phyloP scores from a whole-genome alignment of 2,797 vertebrate species.

The Poecile montanus region DNA sequence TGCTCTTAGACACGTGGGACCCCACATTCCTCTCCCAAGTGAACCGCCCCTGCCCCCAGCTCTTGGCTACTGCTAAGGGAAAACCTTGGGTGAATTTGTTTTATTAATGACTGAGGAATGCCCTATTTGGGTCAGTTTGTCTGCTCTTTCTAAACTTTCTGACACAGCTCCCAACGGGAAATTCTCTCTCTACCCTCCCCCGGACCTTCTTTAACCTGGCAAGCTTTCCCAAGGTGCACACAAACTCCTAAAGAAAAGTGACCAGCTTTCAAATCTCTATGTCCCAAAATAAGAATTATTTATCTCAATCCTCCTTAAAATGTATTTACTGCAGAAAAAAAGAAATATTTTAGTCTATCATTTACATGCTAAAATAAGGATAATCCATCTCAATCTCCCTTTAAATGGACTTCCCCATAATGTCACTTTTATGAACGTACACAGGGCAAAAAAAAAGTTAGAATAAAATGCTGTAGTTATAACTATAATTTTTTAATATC shows the following conservation, averaged over 20 bases:
- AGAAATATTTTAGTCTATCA: conserved; percentile 26
- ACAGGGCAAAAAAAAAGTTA: background rate
- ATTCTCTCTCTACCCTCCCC: background rate
- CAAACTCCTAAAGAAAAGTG: background rate
- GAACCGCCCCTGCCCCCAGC: background rate
- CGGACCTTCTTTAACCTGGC: conserved; percentile 5
- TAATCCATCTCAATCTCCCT: conserved; percentile 41
- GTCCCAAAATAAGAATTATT: conserved; percentile 41
- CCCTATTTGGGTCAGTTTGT: conserved; percentile 17
- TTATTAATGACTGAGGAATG: background rate
- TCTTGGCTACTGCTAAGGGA: background rate
- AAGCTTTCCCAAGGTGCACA: conserved; percentile 2
- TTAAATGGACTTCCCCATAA: conserved; percentile 29
- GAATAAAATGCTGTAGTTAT: conserved; percentile 11
- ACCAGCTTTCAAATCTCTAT: background rate
- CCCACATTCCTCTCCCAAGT: background rate
- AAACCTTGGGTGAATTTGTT: conserved; percentile 2
- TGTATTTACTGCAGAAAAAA: conserved; percentile 27
- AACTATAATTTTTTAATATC: background rate
- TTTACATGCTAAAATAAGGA: conserved; percentile 56
- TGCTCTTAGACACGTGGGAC: background rate
- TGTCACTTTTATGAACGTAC: conserved; percentile 25
- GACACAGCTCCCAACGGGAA: conserved; percentile 18
- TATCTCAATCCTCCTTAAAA: conserved; percentile 47
- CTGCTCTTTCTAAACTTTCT: conserved; percentile 31